phyloP scores from a whole-genome alignment of 1,140 invertebrate species.

The Zaprionus lachaisei region DNA sequence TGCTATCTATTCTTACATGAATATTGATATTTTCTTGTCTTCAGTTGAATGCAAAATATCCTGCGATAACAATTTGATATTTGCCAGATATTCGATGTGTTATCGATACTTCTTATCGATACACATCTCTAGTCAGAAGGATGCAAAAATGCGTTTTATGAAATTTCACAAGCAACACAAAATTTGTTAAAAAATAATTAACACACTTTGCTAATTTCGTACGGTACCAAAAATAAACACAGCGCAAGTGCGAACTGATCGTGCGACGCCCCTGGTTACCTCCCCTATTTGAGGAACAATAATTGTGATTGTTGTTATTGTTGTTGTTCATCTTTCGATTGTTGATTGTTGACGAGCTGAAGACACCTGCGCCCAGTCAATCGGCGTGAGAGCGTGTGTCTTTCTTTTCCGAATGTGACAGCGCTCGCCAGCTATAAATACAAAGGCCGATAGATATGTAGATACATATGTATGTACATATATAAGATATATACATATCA shows the following conservation, averaged over 20 bases:
- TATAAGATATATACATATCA: conserved; percentile 35
- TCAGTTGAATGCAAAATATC: not conserved
- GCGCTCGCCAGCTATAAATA: conserved; percentile 27
- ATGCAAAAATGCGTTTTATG: not conserved
- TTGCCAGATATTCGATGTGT: too few relatives aligned
- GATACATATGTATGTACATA: conserved; percentile 25
- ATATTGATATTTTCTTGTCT: not conserved
- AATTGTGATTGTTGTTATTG: conserved; percentile 41
- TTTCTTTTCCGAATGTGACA: conserved; percentile 31
- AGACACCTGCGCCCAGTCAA: conserved; percentile 39
- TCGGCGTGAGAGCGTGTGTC: conserved; percentile 7
- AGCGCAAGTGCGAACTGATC: conserved; percentile 10
- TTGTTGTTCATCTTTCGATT: conserved; percentile 11
- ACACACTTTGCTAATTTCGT: conserved; percentile 34
- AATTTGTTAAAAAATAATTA: conserved; percentile 17
- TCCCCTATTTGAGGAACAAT: conserved; percentile 5
- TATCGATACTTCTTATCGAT: too few relatives aligned
- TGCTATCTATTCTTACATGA: not conserved
- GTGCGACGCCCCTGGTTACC: conserved; percentile 21
- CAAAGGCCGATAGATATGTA: conserved; percentile 5
- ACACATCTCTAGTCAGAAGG: not conserved
- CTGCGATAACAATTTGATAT: too few relatives aligned
- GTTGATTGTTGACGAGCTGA: conserved; percentile 21
- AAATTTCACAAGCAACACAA: not conserved
- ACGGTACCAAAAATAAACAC: conserved; percentile 30